phyloP scores from a whole-genome alignment of 2,797 vertebrate species.

The Acipenser transmontanus region DNA sequence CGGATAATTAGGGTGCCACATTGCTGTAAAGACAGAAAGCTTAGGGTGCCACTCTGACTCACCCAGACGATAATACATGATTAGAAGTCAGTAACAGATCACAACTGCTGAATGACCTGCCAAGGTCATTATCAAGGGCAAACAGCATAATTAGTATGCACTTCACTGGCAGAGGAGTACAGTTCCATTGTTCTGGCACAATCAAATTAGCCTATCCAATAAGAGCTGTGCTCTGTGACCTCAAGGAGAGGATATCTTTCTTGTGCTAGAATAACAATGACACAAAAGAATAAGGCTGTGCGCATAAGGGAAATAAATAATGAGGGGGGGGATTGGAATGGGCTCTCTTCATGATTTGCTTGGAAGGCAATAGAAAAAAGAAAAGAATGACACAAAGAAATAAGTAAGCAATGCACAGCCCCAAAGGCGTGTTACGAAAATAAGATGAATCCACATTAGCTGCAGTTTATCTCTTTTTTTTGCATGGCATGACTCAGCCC shows the following conservation, averaged over 20 bases:
- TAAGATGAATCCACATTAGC: not conserved
- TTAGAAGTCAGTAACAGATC: constrained; percentile 98
- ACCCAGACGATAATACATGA: constrained; percentile 91
- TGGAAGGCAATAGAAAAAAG: constrained; percentile 28
- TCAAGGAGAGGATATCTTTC: constrained; percentile 61
- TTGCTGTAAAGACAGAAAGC: constrained; percentile 69
- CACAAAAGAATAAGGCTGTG: constrained; percentile 41
- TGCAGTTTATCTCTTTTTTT: not conserved
- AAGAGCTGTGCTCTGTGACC: constrained; percentile 84
- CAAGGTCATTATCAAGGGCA: constrained; percentile 92
- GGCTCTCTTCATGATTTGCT: constrained; percentile 27
- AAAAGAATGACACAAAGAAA: not conserved
- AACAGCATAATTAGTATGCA: constrained; percentile 91
- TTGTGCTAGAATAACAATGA: constrained; percentile 52
- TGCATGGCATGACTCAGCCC: not conserved
- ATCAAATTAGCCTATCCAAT: constrained; percentile 92
- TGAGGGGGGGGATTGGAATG: constrained; percentile 7
- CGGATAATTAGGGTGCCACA: constrained; percentile 78
- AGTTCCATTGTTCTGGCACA: constrained; percentile 78
- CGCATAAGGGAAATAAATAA: constrained; percentile 33
- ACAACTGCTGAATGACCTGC: constrained; percentile 91
- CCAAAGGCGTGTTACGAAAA: constrained; percentile 7
- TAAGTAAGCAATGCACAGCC: not conserved
- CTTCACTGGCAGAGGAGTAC: constrained; percentile 74
- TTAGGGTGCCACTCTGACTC: constrained; percentile 77